Evolutionary conservation across 2,888 invertebrate genomes (phyloP).

Genomic region (Quadriops clusia): DNA sequence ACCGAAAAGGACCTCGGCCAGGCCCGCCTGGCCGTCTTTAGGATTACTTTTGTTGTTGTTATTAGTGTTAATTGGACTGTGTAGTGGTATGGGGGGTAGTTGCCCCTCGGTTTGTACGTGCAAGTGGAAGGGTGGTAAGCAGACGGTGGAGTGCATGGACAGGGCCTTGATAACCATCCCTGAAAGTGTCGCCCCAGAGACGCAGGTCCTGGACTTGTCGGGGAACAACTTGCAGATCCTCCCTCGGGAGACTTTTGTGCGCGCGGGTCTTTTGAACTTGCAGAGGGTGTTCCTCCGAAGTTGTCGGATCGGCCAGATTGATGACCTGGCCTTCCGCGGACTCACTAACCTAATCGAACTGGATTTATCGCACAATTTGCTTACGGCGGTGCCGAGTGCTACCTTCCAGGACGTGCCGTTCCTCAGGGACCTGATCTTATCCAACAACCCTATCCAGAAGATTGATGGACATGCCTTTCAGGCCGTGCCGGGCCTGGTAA

Average conservation of each 20-base stretch:
- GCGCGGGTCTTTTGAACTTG: conserved; percentile 71
- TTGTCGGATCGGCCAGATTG: conserved; percentile 78
- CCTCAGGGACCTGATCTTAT: conserved; percentile 66
- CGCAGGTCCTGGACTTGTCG: conserved; percentile 83
- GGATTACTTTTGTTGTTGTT: conserved; percentile 16
- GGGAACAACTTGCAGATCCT: conserved; percentile 77
- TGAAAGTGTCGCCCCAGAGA: conserved; percentile 73
- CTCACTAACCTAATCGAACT: conserved; percentile 82
- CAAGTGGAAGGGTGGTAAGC: conserved; percentile 91
- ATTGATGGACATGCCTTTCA: conserved; percentile 65
- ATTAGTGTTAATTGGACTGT: conserved; percentile 19
- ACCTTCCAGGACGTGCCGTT: conserved; percentile 72
- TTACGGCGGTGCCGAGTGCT: conserved; percentile 67
- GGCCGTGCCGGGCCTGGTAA: conserved; percentile 63
- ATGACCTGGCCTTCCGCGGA: conserved; percentile 72
- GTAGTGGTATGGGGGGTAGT: conserved; percentile 43
- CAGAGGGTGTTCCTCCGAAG: conserved; percentile 75
- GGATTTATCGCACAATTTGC: conserved; percentile 74
- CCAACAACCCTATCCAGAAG: conserved; percentile 72
- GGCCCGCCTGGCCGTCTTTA: too few relatives aligned
- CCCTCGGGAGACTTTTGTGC: conserved; percentile 69
- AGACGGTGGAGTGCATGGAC: conserved; percentile 82
- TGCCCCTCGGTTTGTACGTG: conserved; percentile 74
- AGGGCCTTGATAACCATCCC: conserved; percentile 75
- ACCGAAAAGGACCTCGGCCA: too few relatives aligned